Percentiles rank a stretch among this genome's conserved stretches.
These are phyloP conservation scores for Meleagris gallopavo DNA, from an alignment of 2,113 vertebrate species.

Conservation along the genomic window DNA sequence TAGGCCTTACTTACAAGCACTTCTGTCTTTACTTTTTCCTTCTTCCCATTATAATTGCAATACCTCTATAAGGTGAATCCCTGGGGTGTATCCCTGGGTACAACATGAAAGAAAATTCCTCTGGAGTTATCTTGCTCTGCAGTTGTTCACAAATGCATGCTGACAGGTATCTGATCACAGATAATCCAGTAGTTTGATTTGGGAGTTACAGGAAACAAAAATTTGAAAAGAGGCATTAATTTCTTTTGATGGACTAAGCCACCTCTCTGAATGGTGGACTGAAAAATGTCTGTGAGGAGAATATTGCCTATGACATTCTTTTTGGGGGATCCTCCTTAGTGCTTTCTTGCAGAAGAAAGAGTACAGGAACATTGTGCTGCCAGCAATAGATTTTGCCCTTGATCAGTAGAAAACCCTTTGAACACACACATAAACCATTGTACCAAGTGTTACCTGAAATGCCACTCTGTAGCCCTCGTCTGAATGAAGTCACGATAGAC, in stretches of 20 bases:
- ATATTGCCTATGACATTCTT: not conserved
- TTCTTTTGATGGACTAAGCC: not conserved
- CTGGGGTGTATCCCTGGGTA: not conserved
- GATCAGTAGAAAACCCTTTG: not conserved
- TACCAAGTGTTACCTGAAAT: not conserved
- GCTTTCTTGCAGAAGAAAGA: not conserved
- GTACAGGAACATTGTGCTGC: not conserved
- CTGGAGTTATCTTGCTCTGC: not conserved
- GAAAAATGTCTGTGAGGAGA: not conserved
- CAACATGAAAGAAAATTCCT: not conserved
- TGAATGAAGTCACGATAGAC: not conserved
- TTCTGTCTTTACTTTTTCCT: not conserved
- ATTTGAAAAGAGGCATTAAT: not conserved
- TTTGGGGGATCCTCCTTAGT: not conserved
- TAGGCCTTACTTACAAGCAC: not conserved
- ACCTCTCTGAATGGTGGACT: not conserved
- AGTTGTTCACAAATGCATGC: not conserved
- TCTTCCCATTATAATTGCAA: not conserved
- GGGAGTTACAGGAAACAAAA: not conserved
- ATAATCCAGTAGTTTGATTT: not conserved
- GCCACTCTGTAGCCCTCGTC: not conserved
- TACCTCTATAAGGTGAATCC: not conserved
- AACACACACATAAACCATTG: not conserved
- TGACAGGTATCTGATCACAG: not conserved
- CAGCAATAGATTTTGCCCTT: not conserved